Percentiles rank a stretch among this genome's conserved stretches.
phyloP scores from a whole-genome alignment of 2,797 vertebrate genomes.

The Eutrigla gurnardus region DNA sequence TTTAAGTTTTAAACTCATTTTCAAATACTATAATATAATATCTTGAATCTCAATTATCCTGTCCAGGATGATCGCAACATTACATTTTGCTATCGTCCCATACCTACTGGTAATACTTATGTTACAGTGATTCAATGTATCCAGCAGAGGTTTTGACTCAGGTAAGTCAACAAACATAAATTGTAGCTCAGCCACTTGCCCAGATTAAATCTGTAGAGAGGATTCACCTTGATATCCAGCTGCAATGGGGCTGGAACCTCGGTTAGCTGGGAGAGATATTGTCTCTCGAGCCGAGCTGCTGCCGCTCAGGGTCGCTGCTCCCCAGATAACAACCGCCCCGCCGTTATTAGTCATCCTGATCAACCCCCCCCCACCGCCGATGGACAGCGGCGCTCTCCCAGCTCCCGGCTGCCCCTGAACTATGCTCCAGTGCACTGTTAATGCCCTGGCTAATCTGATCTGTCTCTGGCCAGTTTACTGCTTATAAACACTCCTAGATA shows the following conservation, averaged over 20 bases:
- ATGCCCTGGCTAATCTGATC: slow-evolving; percentile 75
- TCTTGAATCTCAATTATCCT: no score
- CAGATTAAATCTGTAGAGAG: slow-evolving; percentile 14
- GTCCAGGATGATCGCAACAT: no score
- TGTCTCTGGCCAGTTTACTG: slow-evolving; percentile 63
- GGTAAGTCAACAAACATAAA: slow-evolving; percentile 2
- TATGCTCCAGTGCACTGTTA: slow-evolving; percentile 61
- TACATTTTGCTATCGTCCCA: no score
- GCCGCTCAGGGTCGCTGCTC: slow-evolving; percentile 58
- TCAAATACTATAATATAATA: no score
- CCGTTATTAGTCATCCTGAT: slow-evolving; percentile 62
- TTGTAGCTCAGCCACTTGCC: slow-evolving; percentile 7
- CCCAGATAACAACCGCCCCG: slow-evolving; percentile 55
- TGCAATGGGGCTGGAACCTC: slow-evolving; percentile 29
- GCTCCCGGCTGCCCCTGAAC: slow-evolving; percentile 63
- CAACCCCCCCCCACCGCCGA: slow-evolving; percentile 35
- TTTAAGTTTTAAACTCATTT: no score
- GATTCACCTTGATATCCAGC: slow-evolving; percentile 41
- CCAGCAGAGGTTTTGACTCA: neutral
- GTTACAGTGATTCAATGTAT: neutral
- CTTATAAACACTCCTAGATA: slow-evolving; percentile 70
- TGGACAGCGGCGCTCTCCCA: slow-evolving; percentile 23
- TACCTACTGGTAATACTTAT: neutral
- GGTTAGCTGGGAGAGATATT: slow-evolving; percentile 27
- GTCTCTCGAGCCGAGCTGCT: slow-evolving; percentile 48